Conservation (phyloP, 2,113 vertebrate genomes). For the Dicentrarchus labrax region DNA sequence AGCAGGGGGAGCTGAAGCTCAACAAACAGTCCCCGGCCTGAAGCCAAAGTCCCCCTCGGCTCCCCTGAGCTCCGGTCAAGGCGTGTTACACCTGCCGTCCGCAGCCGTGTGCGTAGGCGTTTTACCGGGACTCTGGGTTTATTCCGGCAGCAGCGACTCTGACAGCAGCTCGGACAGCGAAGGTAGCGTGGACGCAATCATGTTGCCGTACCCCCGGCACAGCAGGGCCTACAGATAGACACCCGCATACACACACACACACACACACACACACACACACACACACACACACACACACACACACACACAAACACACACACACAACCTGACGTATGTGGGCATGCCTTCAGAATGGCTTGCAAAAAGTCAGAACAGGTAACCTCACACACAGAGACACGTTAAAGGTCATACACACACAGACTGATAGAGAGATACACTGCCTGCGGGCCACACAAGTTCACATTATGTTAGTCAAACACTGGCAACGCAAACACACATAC, state of each 20-base stretch:
- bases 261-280: conserved; percentile 10
- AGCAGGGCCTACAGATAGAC: conserved; percentile 82
- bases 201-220: conserved; percentile 76
- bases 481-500: neutral
- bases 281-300: conserved; percentile 41
- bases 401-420: conserved; percentile 4
- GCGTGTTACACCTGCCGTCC: conserved; percentile 90
- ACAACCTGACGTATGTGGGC: neutral
- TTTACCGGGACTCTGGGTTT: conserved; percentile 93
- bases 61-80: conserved; percentile 64
- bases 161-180: conserved; percentile 98
- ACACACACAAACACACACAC: neutral
- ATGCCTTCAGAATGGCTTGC: neutral
- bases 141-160: conserved; percentile 97
- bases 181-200: conserved; percentile 92
- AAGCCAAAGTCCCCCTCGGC: conserved; percentile 42
- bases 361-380: conserved; percentile 24
- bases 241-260: conserved; percentile 40
- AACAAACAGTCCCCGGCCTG: conserved; percentile 35
- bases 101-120: conserved; percentile 96
- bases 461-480: too few relatives aligned
- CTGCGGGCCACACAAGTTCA: too few relatives aligned
- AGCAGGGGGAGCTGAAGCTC: conserved; percentile 52
- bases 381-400: conserved; percentile 17
- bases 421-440: neutral